Percentiles rank a stretch among this genome's conserved stretches.
These are phyloP conservation scores for Dynastes tityus DNA, from an alignment of 2,888 invertebrate genomes.

Conservation along the genomic window DNA sequence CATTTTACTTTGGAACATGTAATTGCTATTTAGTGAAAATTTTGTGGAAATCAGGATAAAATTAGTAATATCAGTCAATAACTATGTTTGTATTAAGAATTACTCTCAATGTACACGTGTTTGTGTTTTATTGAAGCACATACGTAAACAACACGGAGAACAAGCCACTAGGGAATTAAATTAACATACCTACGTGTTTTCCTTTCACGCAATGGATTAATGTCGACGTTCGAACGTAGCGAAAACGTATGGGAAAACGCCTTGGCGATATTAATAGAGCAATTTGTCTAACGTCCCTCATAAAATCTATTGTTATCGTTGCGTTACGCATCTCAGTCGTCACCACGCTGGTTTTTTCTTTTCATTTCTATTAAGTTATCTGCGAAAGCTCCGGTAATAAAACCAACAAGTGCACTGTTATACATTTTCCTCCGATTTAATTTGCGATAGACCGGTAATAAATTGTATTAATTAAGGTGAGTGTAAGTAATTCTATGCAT, in stretches of 20 bases:
- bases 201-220: slow-evolving; percentile 16
- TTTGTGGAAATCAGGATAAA: too few relatives aligned
- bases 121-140: too few relatives aligned
- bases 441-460: slow-evolving; percentile 49
- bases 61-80: too few relatives aligned
- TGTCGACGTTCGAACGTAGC: slow-evolving; percentile 7
- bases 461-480: slow-evolving; percentile 50
- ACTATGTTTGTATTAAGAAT: too few relatives aligned
- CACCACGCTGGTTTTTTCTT: not conserved
- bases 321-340: slow-evolving; percentile 15
- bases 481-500: slow-evolving; percentile 52
- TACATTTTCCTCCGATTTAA: slow-evolving; percentile 49
- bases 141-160: too few relatives aligned
- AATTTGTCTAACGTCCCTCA: slow-evolving; percentile 42
- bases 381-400: slow-evolving; percentile 22
- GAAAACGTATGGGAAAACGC: slow-evolving; percentile 2
- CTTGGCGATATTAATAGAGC: slow-evolving; percentile 38
- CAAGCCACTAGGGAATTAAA: not conserved
- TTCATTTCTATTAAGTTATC: slow-evolving; percentile 38
- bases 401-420: slow-evolving; percentile 51
- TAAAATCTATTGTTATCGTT: slow-evolving; percentile 33
- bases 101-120: too few relatives aligned
- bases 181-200: slow-evolving; percentile 29
- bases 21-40: too few relatives aligned
- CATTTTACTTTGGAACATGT: too few relatives aligned